These are phyloP conservation scores for Macrochelys suwanniensis DNA, from an alignment of 2,797 vertebrate genomes.

Conservation along the genomic window DNA sequence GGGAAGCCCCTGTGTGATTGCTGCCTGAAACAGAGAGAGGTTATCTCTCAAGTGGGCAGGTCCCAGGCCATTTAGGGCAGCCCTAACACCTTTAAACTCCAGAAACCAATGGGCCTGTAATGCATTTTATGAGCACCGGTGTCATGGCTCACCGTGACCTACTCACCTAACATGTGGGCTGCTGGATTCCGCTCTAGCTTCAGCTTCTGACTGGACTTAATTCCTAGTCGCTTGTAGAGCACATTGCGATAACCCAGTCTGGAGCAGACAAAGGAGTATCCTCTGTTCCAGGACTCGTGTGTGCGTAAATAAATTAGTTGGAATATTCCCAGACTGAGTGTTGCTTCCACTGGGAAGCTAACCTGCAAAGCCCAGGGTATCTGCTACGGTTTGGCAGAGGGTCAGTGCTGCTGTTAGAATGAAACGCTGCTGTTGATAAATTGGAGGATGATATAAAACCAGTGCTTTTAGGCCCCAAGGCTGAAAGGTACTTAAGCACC, in stretches of 20 bases:
- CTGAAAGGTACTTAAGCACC: neutral
- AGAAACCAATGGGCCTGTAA: neutral
- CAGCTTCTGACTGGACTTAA: neutral
- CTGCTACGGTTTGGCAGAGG: neutral
- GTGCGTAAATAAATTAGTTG: neutral
- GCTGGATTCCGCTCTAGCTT: neutral
- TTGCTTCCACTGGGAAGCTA: neutral
- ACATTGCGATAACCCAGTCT: neutral
- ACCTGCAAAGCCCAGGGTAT: neutral
- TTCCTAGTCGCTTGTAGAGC: neutral
- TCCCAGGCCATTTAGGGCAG: neutral
- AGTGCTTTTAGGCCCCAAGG: neutral
- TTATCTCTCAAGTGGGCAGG: neutral
- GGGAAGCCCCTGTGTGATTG: neutral
- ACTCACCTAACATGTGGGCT: neutral
- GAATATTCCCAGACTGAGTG: fast-evolving
- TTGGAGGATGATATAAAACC: neutral
- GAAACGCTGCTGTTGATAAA: neutral
- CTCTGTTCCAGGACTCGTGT: no score
- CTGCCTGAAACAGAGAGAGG: neutral
- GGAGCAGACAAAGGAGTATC: neutral
- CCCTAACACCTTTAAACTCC: neutral
- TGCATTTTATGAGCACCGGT: neutral
- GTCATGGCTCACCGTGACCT: neutral
- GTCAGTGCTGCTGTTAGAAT: neutral